Conservation (phyloP, 2,113 vertebrate species). For the Amblyornis subalaris region DNA sequence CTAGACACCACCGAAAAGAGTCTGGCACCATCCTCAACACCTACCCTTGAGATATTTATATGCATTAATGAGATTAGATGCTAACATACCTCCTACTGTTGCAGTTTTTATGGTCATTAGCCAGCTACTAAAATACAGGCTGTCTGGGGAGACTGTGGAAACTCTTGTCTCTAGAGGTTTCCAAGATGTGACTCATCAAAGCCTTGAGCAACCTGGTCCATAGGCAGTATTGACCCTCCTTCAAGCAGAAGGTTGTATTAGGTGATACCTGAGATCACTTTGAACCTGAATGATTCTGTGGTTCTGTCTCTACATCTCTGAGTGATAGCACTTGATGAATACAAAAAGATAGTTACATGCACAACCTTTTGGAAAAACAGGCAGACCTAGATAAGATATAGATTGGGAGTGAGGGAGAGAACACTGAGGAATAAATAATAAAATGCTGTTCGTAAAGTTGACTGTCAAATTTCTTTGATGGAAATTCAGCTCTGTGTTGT, state of each 20-base stretch:
- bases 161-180: background rate
- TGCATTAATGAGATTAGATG: background rate
- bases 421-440: background rate
- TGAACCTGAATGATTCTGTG: background rate
- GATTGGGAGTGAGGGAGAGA: background rate
- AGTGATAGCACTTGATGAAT: background rate
- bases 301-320: background rate
- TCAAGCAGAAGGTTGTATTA: background rate
- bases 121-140: background rate
- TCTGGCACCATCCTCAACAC: rapidly evolving
- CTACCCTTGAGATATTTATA: background rate
- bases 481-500: background rate
- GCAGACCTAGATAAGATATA: background rate
- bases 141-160: background rate
- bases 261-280: background rate
- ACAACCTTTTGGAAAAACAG: background rate
- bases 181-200: background rate
- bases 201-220: background rate
- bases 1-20: background rate
- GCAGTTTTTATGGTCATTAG: background rate
- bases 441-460: background rate
- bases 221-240: background rate
- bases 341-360: background rate
- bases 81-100: background rate
- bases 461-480: background rate